These are phyloP conservation scores for Cremastinae sp. DNA, from an alignment of 2,888 invertebrate species.

Conservation along the genomic window DNA sequence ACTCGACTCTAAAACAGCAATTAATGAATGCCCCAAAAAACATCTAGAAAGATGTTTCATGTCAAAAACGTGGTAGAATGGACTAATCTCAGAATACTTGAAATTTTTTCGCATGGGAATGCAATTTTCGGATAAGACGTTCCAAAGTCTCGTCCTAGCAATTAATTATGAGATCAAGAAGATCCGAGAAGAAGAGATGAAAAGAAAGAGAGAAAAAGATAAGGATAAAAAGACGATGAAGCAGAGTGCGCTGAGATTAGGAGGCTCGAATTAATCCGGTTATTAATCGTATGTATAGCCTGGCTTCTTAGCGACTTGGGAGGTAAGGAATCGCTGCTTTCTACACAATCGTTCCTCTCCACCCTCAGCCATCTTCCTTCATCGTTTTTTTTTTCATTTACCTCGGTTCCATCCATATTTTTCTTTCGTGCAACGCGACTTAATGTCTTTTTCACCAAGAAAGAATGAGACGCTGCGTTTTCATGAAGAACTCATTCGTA, in stretches of 20 bases:
- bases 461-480: neutral
- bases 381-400: constrained; percentile 19
- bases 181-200: constrained; percentile 16
- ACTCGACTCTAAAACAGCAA: neutral
- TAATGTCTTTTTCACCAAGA: constrained; percentile 39
- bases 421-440: constrained; percentile 9
- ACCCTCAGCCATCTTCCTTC: constrained; percentile 1
- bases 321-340: constrained; percentile 62
- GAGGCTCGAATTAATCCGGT: constrained; percentile 67
- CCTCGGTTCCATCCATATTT: constrained; percentile 1
- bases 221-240: constrained; percentile 1
- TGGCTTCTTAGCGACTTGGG: constrained; percentile 58
- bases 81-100: no score
- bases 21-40: no score
- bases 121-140: constrained; percentile 16
- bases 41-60: no score
- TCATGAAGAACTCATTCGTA: constrained; percentile 21
- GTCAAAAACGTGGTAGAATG: no score
- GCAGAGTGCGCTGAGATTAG: constrained; percentile 59
- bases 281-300: constrained; percentile 69
- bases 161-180: constrained; percentile 53
- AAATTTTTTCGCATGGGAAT: constrained; percentile 1
- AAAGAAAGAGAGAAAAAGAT: constrained; percentile 2
- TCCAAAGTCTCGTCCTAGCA: constrained; percentile 17
- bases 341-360: constrained; percentile 33